A percentile compares a stretch with the other conserved stretches of the same genome.
Conservation (phyloP, 2,888 invertebrate species). For the Drosophila ustulata region DNA sequence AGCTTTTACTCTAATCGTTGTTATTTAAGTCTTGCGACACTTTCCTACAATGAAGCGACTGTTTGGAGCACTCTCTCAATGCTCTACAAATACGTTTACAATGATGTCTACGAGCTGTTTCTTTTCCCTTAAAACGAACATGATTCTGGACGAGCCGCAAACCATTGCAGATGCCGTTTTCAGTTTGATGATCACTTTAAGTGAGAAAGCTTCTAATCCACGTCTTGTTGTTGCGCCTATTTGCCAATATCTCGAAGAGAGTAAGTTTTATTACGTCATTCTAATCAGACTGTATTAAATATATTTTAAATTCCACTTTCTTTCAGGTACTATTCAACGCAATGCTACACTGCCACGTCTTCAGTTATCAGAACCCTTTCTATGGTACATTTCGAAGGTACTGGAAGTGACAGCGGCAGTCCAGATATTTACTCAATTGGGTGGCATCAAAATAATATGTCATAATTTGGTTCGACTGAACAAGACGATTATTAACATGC, state of each 20-base stretch:
- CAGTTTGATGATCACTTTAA: slow-evolving; percentile 91
- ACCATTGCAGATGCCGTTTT: slow-evolving; percentile 95
- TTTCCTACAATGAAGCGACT: slow-evolving; percentile 93
- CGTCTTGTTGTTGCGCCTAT: slow-evolving; percentile 92
- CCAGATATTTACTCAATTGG: slow-evolving; percentile 90
- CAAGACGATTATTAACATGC: slow-evolving; percentile 89
- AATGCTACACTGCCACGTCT: slow-evolving; percentile 82
- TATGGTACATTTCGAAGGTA: slow-evolving; percentile 93
- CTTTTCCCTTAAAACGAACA: slow-evolving; percentile 81
- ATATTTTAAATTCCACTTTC: neutral
- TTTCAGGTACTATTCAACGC: slow-evolving; percentile 82
- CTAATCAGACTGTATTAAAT: neutral
- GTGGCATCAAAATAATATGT: slow-evolving; percentile 91
- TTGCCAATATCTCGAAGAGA: slow-evolving; percentile 88
- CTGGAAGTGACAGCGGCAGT: slow-evolving; percentile 92
- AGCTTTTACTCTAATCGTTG: neutral
- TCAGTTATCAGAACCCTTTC: slow-evolving; percentile 93
- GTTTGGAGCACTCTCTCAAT: slow-evolving; percentile 92
- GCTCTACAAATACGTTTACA: slow-evolving; percentile 89
- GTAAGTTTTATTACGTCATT: slow-evolving; percentile 56
- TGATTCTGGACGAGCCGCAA: slow-evolving; percentile 87
- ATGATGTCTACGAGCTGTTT: slow-evolving; percentile 87
- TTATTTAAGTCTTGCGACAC: slow-evolving; percentile 88
- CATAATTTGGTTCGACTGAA: slow-evolving; percentile 91
- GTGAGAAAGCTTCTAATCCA: slow-evolving; percentile 91